Evolutionary conservation across 2,113 vertebrate genomes (phyloP).

Genomic region (Hypocryptadius cinnamomeus): DNA sequence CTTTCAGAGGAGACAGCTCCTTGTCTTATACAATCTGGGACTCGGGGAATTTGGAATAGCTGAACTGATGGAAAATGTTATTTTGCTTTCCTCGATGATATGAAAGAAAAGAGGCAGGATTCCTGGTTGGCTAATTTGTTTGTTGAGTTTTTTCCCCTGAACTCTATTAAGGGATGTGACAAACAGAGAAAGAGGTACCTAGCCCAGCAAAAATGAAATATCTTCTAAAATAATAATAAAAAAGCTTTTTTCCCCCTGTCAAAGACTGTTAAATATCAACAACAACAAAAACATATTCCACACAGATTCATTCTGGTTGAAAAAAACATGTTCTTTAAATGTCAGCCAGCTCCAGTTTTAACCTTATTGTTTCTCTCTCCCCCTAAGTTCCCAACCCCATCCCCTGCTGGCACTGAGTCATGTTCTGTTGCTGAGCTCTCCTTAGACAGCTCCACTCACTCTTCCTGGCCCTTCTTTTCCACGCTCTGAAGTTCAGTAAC

Average conservation of each 20-base stretch:
- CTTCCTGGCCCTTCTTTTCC: not conserved
- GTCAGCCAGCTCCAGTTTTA: constrained; percentile 52
- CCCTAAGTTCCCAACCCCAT: constrained; percentile 32
- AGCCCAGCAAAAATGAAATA: not conserved
- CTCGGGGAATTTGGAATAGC: not conserved
- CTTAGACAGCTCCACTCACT: not conserved
- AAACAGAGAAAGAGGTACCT: not conserved
- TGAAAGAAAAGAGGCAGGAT: not conserved
- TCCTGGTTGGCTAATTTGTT: not conserved
- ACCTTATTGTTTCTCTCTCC: constrained; percentile 28
- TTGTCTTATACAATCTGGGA: not conserved
- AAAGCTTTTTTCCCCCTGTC: not conserved
- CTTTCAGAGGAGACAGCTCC: not conserved
- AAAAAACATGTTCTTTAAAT: constrained; percentile 15
- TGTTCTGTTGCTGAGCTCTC: not conserved
- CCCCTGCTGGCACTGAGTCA: constrained; percentile 47
- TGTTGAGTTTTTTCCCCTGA: not conserved
- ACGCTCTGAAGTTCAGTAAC: not conserved
- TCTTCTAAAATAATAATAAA: not conserved
- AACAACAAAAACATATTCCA: not conserved
- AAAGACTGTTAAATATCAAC: constrained; percentile 9
- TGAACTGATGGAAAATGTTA: not conserved
- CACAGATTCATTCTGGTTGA: not conserved
- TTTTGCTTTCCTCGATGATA: not conserved
- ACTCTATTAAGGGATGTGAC: not conserved